Evolutionary conservation across 2,888 invertebrate genomes (phyloP).

Genomic region (Pharmacophagus antenor): DNA sequence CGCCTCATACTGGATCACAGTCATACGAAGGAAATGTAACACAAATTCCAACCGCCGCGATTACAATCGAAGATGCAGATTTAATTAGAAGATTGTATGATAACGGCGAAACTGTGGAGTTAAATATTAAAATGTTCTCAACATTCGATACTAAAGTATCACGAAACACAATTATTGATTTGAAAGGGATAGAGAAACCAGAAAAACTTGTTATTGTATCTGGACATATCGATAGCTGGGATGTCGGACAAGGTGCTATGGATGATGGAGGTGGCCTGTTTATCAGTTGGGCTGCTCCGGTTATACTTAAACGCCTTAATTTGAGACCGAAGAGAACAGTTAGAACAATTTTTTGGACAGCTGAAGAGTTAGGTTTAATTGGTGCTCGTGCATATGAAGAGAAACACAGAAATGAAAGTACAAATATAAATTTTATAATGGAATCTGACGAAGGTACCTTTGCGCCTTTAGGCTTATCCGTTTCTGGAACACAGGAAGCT

Average conservation of each 20-base stretch:
- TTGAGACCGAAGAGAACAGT: constrained; percentile 86
- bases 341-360: constrained; percentile 89
- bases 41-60: constrained; percentile 87
- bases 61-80: constrained; percentile 89
- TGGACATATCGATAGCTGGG: constrained; percentile 94
- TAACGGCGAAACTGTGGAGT: constrained; percentile 71
- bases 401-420: constrained; percentile 76
- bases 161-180: constrained; percentile 87
- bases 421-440: constrained; percentile 87
- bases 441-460: constrained; percentile 93
- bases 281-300: constrained; percentile 87
- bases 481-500: constrained; percentile 82
- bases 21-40: constrained; percentile 78
- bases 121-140: constrained; percentile 84
- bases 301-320: constrained; percentile 83
- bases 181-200: constrained; percentile 74
- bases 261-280: constrained; percentile 92
- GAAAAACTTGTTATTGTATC: constrained; percentile 86
- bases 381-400: constrained; percentile 85
- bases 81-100: constrained; percentile 84
- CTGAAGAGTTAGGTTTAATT: constrained; percentile 86
- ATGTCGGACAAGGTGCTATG: constrained; percentile 93
- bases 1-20: constrained; percentile 89
- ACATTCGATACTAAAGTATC: constrained; percentile 81
- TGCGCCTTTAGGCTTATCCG: constrained; percentile 84